Conservation (phyloP, 1,140 invertebrate species). For the Stenopsyche tienmushanensis region DNA sequence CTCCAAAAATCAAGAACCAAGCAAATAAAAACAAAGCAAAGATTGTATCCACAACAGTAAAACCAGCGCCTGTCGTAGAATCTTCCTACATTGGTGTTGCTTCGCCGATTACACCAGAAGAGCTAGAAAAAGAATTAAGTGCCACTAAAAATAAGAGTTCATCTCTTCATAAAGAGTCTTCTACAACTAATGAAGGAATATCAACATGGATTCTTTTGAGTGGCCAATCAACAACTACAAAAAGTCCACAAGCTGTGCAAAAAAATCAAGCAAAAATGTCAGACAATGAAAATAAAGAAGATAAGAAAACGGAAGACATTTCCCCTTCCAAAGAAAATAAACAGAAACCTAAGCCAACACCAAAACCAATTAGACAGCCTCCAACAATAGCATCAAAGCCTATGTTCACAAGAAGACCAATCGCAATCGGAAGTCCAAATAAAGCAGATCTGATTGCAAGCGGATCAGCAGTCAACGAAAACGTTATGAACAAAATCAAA, state of each 20-base stretch:
- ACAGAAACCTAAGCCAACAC: slow-evolving; percentile 44
- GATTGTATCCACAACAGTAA: slow-evolving; percentile 45
- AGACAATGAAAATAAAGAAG: slow-evolving; percentile 27
- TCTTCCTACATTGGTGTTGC: slow-evolving; percentile 60
- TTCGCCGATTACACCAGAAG: slow-evolving; percentile 58
- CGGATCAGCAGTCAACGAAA: slow-evolving; percentile 55
- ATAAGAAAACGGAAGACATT: slow-evolving; percentile 41
- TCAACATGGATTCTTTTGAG: slow-evolving; percentile 77
- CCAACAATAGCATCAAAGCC: slow-evolving; percentile 25
- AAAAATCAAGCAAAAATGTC: slow-evolving; percentile 41
- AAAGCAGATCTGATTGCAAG: slow-evolving; percentile 54
- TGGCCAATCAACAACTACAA: slow-evolving; percentile 49
- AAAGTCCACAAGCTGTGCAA: slow-evolving; percentile 45
- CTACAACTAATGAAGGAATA: slow-evolving; percentile 65
- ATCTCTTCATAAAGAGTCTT: slow-evolving; percentile 53
- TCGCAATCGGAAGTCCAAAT: slow-evolving; percentile 50
- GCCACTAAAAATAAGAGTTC: slow-evolving; percentile 28
- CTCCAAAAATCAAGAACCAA: slow-evolving; percentile 59
- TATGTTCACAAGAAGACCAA: slow-evolving; percentile 34
- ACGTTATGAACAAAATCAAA: slow-evolving; percentile 55
- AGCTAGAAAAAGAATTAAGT: slow-evolving; percentile 53
- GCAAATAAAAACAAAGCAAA: slow-evolving; percentile 47
- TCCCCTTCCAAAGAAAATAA: slow-evolving; percentile 41
- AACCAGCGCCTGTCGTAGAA: slow-evolving; percentile 46
- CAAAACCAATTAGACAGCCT: slow-evolving; percentile 32